Percentiles rank a stretch among this genome's conserved stretches.
These are phyloP conservation scores for Cathartes aura DNA, from an alignment of 2,113 vertebrate genomes.

Conservation along the genomic window DNA sequence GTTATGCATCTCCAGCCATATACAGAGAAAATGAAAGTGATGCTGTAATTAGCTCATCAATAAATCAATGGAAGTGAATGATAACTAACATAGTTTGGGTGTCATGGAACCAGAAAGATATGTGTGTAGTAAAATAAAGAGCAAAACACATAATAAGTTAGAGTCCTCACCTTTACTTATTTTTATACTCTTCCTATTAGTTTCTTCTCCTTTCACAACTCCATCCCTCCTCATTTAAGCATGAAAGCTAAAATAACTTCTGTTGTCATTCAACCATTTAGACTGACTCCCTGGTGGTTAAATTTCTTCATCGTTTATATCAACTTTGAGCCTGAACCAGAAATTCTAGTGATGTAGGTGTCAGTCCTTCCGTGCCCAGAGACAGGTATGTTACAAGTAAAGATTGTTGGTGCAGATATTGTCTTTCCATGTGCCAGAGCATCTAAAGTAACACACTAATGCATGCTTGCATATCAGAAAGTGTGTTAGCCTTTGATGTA, in stretches of 20 bases:
- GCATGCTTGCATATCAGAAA: slow-evolving; percentile 22
- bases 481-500: slow-evolving; percentile 23
- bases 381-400: not conserved
- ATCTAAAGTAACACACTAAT: not conserved
- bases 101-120: not conserved
- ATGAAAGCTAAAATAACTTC: not conserved
- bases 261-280: not conserved
- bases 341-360: not conserved
- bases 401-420: not conserved
- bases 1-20: not conserved
- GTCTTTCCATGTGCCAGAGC: not conserved
- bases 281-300: not conserved
- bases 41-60: not conserved
- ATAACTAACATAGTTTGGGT: not conserved
- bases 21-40: not conserved
- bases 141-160: not conserved
- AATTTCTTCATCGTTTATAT: not conserved
- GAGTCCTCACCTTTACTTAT: not conserved
- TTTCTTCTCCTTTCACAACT: not conserved
- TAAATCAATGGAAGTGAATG: not conserved
- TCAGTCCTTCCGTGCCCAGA: not conserved
- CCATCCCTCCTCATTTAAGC: not conserved
- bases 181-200: not conserved
- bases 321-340: not conserved
- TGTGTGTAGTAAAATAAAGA: not conserved